Evolutionary conservation across 1,140 invertebrate species (phyloP).

Genomic region (Papilio glaucus): DNA sequence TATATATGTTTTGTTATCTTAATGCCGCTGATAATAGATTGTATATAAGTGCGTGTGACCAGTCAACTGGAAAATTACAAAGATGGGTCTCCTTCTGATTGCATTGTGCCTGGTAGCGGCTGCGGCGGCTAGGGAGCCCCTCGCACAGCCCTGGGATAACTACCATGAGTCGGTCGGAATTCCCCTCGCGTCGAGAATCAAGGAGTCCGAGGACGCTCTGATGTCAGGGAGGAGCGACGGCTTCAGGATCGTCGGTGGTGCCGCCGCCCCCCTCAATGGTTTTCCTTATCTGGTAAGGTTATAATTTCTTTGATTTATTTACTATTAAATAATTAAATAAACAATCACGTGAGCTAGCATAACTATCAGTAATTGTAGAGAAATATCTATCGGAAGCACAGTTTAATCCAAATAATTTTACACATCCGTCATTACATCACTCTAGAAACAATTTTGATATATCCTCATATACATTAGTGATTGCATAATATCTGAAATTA

Average conservation of each 20-base stretch:
- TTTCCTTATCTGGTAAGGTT: constrained; percentile 60
- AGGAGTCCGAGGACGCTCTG: constrained; percentile 50
- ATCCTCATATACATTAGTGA: no score
- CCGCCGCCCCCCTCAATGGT: constrained; percentile 40
- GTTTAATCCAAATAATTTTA: no score
- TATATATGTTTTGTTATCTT: constrained; percentile 13
- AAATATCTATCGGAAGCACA: no score
- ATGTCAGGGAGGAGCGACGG: constrained; percentile 7
- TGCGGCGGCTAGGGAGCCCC: constrained; percentile 32
- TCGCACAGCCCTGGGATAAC: constrained; percentile 26
- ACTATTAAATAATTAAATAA: not conserved
- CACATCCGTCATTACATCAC: no score
- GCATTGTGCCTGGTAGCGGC: constrained; percentile 41
- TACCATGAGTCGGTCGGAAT: constrained; percentile 60
- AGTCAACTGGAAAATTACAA: constrained; percentile 31
- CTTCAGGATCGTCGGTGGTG: constrained; percentile 59
- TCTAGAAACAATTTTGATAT: no score
- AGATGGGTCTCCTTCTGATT: constrained; percentile 48
- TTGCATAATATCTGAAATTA: no score
- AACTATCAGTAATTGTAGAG: no score
- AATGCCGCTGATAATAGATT: not conserved
- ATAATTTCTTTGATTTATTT: no score
- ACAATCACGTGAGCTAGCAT: no score
- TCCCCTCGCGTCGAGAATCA: constrained; percentile 55
- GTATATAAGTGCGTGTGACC: constrained; percentile 14